Evolutionary conservation across 37 sponge, comb jelly and placozoan genomes (phyloP), one percentile per base, ranked within the genome.

Genomic region (Hormiphora californensis): DNA sequence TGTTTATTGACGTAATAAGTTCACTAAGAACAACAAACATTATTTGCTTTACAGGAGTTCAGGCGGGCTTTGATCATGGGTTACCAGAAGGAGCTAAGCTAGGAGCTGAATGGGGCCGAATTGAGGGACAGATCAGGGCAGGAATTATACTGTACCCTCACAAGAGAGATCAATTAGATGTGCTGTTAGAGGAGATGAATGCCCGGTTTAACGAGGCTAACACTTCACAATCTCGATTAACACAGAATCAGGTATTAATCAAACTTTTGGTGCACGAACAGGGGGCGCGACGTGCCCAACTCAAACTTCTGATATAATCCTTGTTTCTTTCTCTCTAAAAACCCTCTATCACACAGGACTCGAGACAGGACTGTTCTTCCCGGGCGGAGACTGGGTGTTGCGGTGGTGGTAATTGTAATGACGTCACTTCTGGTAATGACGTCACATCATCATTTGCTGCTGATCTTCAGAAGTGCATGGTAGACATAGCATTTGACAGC

Each of bases 161-260:
- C 43, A 39, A 41, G 23, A 25, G 46, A 25, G 46, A 19, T 22
- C 44, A 73, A 33, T 36, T 73, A 0, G 43, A 73, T n/a, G 21
- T 73, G 46, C 81, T 73, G n/a, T 33, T 73, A 19, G 81, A 73
- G 3, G 81, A 73, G 81, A 25, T 73, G 46, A 40, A 33, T 8
- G 81, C 40, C 5, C 40, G 44, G 12, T 73, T 73, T 28, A 36
- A 39, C 25, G 44, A 73, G 23, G 46, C 40, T n/a, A 73, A 73
- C 46, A 39, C 39, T 11, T 73, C 40, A n/a, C n/a, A n/a, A n/a
- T n/a, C n/a, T n/a, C n/a, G n/a, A n/a, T n/a, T n/a, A n/a, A n/a
- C n/a, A n/a, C n/a, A n/a, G n/a, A n/a, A n/a, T n/a, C n/a, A n/a
- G n/a, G n/a, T 49, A 49, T 49, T 49, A 49, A 9, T 15, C 15